Conservation (phyloP, 2,797 vertebrate species). For the Babyrousa celebensis region DNA sequence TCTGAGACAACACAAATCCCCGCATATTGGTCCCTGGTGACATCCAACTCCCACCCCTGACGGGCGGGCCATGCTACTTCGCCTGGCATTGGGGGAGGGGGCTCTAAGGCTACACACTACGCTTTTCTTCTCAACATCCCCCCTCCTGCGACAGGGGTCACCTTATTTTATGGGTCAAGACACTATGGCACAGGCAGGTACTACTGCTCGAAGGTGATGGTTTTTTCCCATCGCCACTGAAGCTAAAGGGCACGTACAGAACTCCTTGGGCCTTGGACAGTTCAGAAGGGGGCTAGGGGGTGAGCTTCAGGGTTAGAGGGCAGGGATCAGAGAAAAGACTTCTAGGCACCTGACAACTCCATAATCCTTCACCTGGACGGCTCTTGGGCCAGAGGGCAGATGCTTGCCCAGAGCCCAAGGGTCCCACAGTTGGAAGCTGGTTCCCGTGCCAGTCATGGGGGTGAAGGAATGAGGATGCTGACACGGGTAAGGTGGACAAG, state of each 20-base stretch:
- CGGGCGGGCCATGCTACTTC: no score
- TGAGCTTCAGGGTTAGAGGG: neutral
- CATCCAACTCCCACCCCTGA: accelerated
- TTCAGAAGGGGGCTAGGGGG: neutral
- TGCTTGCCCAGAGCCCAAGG: neutral
- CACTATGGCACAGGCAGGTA: accelerated
- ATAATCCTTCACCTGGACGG: neutral
- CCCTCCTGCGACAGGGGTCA: neutral
- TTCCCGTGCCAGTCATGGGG: neutral
- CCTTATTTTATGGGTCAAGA: neutral
- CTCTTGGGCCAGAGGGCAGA: neutral
- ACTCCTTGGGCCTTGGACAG: neutral
- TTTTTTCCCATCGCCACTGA: neutral
- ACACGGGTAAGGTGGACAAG: neutral
- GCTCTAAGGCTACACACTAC: neutral
- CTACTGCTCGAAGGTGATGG: accelerated
- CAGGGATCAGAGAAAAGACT: accelerated
- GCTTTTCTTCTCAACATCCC: neutral
- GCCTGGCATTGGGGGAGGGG: accelerated
- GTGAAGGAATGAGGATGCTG: neutral
- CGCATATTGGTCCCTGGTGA: no score
- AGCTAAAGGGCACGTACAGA: neutral
- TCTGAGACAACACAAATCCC: neutral
- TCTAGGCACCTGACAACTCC: neutral
- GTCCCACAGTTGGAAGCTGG: neutral